phyloP scores from a whole-genome alignment of 2,888 invertebrate species.

The Tenthredo notha region DNA sequence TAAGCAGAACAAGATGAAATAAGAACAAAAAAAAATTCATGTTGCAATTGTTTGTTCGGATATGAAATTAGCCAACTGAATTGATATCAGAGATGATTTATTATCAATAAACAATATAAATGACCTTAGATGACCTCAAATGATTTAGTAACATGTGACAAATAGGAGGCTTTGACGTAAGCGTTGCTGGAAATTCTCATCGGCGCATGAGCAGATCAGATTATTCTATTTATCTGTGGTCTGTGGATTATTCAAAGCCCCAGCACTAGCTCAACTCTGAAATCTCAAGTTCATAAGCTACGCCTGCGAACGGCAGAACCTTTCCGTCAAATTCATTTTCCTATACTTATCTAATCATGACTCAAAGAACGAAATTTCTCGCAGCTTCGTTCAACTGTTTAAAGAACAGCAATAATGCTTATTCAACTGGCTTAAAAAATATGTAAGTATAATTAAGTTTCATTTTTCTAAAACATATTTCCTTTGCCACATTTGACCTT shows the following conservation, averaged over 20 bases:
- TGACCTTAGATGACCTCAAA: constrained; percentile 45
- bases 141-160: not conserved
- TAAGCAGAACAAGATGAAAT: no score
- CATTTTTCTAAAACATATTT: not conserved
- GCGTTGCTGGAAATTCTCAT: not conserved
- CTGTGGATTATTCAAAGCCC: constrained; percentile 34
- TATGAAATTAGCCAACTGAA: not conserved
- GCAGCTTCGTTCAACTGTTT: constrained; percentile 45
- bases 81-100: not conserved
- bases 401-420: constrained; percentile 45
- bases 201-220: constrained; percentile 43
- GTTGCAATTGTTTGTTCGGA: not conserved
- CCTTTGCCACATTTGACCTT: constrained; percentile 36
- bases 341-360: not conserved
- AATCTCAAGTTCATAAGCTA: constrained; percentile 33
- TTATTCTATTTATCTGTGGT: not conserved
- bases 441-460: constrained; percentile 27
- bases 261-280: constrained; percentile 1
- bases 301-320: not conserved
- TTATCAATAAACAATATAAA: not conserved
- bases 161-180: constrained; percentile 39
- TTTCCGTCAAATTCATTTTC: not conserved
- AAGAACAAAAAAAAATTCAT: not conserved
- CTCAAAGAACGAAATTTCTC: constrained; percentile 38
- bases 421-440: constrained; percentile 36